Evolutionary conservation across 2,113 vertebrate species (phyloP).

Genomic region (Thunnus thynnus): DNA sequence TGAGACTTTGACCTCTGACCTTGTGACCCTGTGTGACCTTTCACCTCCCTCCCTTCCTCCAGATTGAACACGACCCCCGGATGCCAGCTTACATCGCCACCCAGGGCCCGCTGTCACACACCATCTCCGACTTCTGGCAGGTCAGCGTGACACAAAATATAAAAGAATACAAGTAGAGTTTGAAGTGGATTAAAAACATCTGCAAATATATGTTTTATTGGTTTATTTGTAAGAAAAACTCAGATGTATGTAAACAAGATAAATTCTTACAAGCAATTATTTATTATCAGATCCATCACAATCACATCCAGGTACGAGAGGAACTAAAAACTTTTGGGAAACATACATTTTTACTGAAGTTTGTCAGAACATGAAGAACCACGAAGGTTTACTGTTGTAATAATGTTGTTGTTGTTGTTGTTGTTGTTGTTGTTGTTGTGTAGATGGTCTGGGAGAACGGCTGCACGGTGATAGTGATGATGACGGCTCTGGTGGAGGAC

Average conservation of each 20-base stretch:
- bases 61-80: slow-evolving; percentile 98
- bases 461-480: slow-evolving; percentile 98
- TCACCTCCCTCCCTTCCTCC: slow-evolving; percentile 4
- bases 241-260: no score
- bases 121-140: slow-evolving; percentile 99
- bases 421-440: not conserved
- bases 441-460: slow-evolving; percentile 99
- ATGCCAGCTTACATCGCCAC: slow-evolving; percentile 99
- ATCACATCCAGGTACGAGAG: no score
- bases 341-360: no score
- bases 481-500: slow-evolving; percentile 95
- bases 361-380: no score
- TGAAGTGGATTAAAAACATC: no score
- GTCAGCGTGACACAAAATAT: slow-evolving; percentile 70
- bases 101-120: slow-evolving; percentile 95
- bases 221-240: no score
- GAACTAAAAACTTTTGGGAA: no score
- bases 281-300: no score
- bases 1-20: slow-evolving; percentile 10
- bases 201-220: no score
- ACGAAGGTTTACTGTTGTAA: no score
- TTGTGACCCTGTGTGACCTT: not conserved
- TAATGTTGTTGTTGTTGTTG: not conserved
- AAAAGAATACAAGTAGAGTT: no score
- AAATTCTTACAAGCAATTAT: no score